Evolutionary conservation across 23 tunicate genomes (phyloP).

Genomic region (Diplosoma virens): DNA sequence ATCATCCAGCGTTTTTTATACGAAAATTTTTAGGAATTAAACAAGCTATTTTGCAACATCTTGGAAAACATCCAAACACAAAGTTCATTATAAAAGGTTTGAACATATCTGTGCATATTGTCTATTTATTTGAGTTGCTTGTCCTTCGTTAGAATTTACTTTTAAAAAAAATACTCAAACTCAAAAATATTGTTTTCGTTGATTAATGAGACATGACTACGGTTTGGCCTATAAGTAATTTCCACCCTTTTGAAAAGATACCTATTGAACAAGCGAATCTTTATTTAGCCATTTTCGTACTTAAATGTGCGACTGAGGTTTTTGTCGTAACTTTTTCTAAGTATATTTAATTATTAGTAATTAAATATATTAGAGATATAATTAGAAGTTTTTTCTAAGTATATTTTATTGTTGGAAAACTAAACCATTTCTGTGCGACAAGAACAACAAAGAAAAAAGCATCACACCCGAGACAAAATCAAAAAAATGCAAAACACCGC

Average conservation of each 20-base stretch:
- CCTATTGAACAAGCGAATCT: neutral
- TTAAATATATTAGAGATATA: no score
- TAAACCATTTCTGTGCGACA: no score
- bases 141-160: neutral
- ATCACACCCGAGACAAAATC: no score
- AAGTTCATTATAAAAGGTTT: constrained; percentile 6
- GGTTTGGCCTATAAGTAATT: neutral
- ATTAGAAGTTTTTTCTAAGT: no score
- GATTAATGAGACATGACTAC: constrained; percentile 32
- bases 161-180: neutral
- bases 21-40: constrained; percentile 4
- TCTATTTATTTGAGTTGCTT: neutral
- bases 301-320: no score
- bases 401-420: no score
- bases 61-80: neutral
- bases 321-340: no score
- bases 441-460: no score
- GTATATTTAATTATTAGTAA: no score
- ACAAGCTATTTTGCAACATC: neutral
- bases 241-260: neutral
- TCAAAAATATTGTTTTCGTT: neutral
- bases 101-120: neutral
- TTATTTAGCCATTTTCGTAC: no score
- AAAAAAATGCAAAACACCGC: no score
- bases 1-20: constrained; percentile 5